Evolutionary conservation across 2,797 vertebrate species (phyloP).

Genomic region (Lacerta agilis): DNA sequence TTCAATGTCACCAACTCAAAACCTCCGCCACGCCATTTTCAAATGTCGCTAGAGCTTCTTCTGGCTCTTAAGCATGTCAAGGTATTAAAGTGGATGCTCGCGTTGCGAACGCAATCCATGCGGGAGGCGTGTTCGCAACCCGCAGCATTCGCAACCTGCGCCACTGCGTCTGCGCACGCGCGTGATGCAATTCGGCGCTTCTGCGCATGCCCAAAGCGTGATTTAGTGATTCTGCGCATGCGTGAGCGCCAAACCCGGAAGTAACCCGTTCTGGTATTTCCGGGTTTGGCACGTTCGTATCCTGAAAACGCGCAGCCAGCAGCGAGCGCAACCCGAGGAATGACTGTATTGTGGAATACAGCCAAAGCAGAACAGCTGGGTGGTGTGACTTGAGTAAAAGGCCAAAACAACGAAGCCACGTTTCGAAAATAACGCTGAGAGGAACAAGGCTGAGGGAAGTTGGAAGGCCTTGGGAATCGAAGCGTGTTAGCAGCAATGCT

Average conservation of each 20-base stretch:
- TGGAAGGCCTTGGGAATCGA: conserved; percentile 57
- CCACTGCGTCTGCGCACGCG: no score
- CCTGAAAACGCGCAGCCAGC: no score
- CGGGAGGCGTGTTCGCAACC: no score
- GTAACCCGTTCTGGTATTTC: no score
- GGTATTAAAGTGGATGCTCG: conserved; percentile 33
- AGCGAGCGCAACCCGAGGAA: no score
- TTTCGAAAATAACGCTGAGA: conserved; percentile 40
- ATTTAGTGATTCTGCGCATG: no score
- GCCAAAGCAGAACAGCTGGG: conserved; percentile 29
- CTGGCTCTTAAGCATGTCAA: conserved; percentile 18
- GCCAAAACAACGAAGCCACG: conserved; percentile 10
- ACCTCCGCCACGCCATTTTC: conserved; percentile 29
- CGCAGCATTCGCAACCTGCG: no score
- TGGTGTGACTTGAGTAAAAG: background rate
- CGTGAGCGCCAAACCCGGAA: no score
- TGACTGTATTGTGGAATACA: conserved; percentile 25
- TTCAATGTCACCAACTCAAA: conserved; percentile 56
- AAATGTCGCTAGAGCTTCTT: rapidly evolving
- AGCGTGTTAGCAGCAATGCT: conserved; percentile 55
- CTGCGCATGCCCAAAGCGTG: no score
- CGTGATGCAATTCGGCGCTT: no score
- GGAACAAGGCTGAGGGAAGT: conserved; percentile 46
- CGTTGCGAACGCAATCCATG: no score
- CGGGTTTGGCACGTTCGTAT: no score